A percentile compares a stretch with the other conserved stretches of the same genome.
Conservation (phyloP, 2,888 invertebrate genomes). For the Dysmachus trigonus region DNA sequence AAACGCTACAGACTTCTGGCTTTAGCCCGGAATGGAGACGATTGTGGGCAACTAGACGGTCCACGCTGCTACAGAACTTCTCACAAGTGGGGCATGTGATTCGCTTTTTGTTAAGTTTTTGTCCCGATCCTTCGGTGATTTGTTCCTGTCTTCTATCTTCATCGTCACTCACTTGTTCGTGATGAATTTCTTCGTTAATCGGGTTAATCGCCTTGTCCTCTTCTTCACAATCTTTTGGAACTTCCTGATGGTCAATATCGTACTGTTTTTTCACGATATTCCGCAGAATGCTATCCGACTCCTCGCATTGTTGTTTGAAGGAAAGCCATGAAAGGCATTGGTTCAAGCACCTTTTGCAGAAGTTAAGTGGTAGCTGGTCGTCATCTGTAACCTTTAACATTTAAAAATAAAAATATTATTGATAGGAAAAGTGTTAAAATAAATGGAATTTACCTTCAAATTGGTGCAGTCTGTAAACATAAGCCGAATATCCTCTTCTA, state of each 20-base stretch:
- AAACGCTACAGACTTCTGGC: conserved; percentile 52
- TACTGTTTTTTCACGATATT: conserved; percentile 52
- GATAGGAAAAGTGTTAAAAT: conserved; percentile 19
- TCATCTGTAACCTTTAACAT: conserved; percentile 62
- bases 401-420: background rate
- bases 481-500: background rate
- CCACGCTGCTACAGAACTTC: conserved; percentile 33
- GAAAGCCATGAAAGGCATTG: conserved; percentile 64
- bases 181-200: background rate
- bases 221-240: background rate
- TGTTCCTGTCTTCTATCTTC: background rate
- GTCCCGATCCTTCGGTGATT: background rate
- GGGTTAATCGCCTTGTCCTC: background rate
- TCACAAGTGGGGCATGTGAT: conserved; percentile 41
- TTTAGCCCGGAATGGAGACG: conserved; percentile 48
- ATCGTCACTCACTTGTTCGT: background rate
- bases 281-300: conserved; percentile 62
- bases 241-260: background rate
- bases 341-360: conserved; percentile 64
- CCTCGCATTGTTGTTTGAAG: conserved; percentile 65
- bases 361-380: conserved; percentile 63
- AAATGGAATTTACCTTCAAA: conserved; percentile 5
- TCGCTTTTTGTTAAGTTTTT: background rate
- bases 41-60: conserved; percentile 46
- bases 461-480: conserved; percentile 38